phyloP scores from a whole-genome alignment of 2,888 invertebrate species.

The Callyntrura guangdongensis region DNA sequence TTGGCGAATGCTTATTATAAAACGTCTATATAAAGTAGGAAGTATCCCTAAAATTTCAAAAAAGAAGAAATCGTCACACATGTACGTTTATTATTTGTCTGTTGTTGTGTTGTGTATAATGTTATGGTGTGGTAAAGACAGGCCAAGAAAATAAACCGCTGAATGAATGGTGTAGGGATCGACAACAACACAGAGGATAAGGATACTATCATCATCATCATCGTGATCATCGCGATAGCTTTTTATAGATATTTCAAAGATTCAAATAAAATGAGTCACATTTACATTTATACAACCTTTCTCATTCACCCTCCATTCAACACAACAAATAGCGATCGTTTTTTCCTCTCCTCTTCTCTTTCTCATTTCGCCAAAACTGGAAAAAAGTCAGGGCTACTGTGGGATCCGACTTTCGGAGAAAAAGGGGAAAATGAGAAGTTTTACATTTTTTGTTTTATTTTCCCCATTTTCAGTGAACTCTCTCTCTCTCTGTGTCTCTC shows the following conservation, averaged over 20 bases:
- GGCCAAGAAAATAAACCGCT: slow-evolving; percentile 17
- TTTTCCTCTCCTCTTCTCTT: slow-evolving; percentile 11
- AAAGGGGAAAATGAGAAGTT: slow-evolving; percentile 30
- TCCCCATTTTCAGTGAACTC: slow-evolving; percentile 39
- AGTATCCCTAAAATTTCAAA: not conserved
- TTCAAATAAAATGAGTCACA: slow-evolving; percentile 69
- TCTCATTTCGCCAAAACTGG: slow-evolving; percentile 13
- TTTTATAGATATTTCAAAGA: slow-evolving; percentile 63
- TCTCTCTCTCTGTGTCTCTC: too few species aligned
- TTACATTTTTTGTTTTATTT: slow-evolving; percentile 34
- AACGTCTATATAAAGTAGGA: too few species aligned
- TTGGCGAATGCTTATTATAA: not conserved
- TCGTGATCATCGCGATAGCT: not conserved
- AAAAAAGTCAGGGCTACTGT: not conserved
- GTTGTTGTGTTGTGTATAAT: slow-evolving; percentile 9
- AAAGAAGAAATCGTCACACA: slow-evolving; percentile 1
- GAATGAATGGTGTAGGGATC: not conserved
- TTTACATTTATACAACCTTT: slow-evolving; percentile 73
- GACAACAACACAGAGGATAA: not conserved
- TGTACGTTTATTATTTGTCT: slow-evolving; percentile 8
- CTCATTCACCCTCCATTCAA: slow-evolving; percentile 49
- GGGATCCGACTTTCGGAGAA: slow-evolving; percentile 4
- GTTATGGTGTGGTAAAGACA: slow-evolving; percentile 43
- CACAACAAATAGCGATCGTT: slow-evolving; percentile 45
- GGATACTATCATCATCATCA: not conserved